These are phyloP conservation scores for Centropus bengalensis DNA, from an alignment of 2,113 vertebrate genomes.

Conservation along the genomic window DNA sequence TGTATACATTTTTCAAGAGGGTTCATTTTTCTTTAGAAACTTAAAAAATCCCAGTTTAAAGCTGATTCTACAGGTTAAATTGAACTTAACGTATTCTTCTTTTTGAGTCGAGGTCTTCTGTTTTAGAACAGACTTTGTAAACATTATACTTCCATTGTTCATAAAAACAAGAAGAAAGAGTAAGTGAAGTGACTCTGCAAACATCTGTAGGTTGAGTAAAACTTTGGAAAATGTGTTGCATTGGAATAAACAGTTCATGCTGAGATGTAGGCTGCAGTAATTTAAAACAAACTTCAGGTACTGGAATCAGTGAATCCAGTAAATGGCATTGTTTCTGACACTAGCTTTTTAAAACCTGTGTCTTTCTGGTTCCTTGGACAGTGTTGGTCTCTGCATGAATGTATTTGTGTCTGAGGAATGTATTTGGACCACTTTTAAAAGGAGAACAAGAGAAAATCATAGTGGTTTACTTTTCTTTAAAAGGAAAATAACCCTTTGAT, in stretches of 20 bases:
- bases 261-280: background rate
- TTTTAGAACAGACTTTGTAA: background rate
- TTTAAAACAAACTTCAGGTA: background rate
- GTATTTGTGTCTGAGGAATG: background rate
- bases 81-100: background rate
- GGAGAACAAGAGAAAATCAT: background rate
- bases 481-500: background rate
- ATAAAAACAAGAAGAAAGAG: background rate
- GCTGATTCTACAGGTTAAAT: background rate
- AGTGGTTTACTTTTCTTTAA: background rate
- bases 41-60: background rate
- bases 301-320: background rate
- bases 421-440: constrained; percentile 3
- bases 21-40: background rate
- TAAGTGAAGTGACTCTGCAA: background rate
- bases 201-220: background rate
- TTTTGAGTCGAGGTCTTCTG: background rate
- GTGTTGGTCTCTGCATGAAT: background rate
- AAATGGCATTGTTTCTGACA: background rate
- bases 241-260: background rate
- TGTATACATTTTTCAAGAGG: background rate
- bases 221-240: background rate
- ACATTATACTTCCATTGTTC: background rate
- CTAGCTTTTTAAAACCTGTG: background rate
- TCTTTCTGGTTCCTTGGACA: background rate